These are phyloP conservation scores for Monarcha castaneiventris DNA, from an alignment of 2,113 vertebrate species.

Conservation along the genomic window DNA sequence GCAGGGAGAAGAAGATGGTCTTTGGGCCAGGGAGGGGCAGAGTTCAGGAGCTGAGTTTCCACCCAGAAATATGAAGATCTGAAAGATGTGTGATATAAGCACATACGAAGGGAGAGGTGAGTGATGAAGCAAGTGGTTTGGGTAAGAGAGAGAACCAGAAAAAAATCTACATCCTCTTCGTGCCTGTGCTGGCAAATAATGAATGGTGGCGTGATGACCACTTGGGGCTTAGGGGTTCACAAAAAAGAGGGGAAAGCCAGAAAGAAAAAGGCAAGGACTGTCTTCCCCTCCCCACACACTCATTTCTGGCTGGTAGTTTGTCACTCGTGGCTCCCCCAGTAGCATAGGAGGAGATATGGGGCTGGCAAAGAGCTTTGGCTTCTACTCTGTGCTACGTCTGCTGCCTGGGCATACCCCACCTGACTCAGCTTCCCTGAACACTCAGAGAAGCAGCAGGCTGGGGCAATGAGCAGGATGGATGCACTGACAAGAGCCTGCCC, in stretches of 20 bases:
- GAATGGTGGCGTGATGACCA: not conserved
- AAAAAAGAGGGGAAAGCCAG: not conserved
- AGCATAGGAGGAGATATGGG: not conserved
- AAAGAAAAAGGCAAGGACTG: not conserved
- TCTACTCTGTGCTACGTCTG: not conserved
- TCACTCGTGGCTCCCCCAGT: not conserved
- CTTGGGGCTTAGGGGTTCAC: not conserved
- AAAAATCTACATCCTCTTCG: not conserved
- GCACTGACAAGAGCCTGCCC: not conserved
- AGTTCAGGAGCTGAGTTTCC: not conserved
- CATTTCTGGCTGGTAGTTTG: not conserved
- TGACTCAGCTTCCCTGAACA: not conserved
- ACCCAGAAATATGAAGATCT: not conserved
- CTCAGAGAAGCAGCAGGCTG: not conserved
- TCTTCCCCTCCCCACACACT: not conserved
- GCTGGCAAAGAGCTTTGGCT: not conserved
- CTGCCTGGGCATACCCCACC: rapidly evolving
- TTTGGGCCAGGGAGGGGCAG: not conserved
- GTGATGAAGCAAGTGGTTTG: not conserved
- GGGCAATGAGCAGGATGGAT: not conserved
- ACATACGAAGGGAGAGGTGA: not conserved
- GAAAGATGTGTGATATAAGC: not conserved
- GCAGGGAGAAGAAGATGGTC: not conserved
- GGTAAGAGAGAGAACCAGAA: not conserved
- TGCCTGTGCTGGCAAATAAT: not conserved